Base-by-base conservation (phyloP, 2,113 vertebrate species). In the Corvus cornix region DNA sequence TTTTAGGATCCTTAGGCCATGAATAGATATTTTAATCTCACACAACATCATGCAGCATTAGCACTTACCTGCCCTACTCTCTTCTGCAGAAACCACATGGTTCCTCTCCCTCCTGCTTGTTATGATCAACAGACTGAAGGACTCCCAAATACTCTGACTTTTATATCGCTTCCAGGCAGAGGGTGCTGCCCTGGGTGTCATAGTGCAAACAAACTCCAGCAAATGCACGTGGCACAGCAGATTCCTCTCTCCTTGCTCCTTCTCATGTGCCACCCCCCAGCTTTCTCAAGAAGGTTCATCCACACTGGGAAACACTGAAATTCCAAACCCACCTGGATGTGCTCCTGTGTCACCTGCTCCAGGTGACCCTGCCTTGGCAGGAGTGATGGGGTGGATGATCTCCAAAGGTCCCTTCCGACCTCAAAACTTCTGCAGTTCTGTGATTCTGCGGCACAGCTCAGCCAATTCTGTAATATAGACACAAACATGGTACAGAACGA, bases 381-480 rank as follows among this genome's bases (percentile, higher is more conserved):
- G 13, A 9, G 1, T 0, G 0, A 14, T 55, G 66, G 41, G 24
- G 4, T 72, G 41, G 20, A 7, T 62, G 16, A 26, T 27, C 55
- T 82, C 28, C 62, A 75, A 10, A 35, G 23, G 11, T 68, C 11
- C 11, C 12, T 89, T 55, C 41, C n/a, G 41, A 5, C 10, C 21
- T 12, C 26, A 49, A 27, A 13, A 48, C 15, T 35, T 41, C 39
- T 33, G 16, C 11, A 15, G 22, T 33, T 43, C 19, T 27, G 10
- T 44, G 48, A 24, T 13, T 43, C 49, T 43, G 67, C 27, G 33
- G 3, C 10, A 46, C 4, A 62, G 8, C 33, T 21, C 33, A 55
- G 31, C 6, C 41, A 52, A 1, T 37, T 60, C 63, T 68, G 17
- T 18, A 39, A 37, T 7, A 28, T 2, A 33, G 33, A 16, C 20